Percentiles rank a stretch among this genome's conserved stretches.
Conservation (phyloP, 2,797 vertebrate species). For the Psittacula derbiana region DNA sequence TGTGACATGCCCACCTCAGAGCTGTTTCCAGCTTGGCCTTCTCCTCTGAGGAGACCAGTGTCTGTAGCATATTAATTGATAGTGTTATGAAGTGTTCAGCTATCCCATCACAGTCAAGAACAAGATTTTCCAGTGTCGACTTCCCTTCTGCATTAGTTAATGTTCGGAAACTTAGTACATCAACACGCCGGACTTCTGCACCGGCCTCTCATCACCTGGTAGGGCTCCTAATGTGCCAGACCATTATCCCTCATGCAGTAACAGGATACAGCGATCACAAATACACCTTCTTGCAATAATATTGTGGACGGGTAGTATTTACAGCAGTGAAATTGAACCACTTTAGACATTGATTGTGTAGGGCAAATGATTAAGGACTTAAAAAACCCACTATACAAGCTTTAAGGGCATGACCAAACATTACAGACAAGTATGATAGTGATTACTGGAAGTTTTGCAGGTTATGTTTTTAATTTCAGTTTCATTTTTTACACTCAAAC, state of each 20-base stretch:
- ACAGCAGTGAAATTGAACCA: background rate
- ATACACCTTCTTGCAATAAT: background rate
- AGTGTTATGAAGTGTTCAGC: background rate
- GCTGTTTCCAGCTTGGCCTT: background rate
- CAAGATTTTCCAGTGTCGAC: conserved; percentile 7
- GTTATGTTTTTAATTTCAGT: background rate
- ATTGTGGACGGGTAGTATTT: fast-evolving
- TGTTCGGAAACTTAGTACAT: background rate
- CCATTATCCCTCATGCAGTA: background rate
- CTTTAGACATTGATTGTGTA: background rate
- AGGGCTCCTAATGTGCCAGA: background rate
- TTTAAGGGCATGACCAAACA: background rate
- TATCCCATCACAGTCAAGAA: background rate
- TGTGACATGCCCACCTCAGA: background rate
- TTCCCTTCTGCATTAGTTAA: background rate
- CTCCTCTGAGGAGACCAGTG: background rate
- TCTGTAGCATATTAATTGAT: background rate
- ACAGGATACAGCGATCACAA: background rate
- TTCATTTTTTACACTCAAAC: background rate
- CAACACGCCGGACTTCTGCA: fast-evolving
- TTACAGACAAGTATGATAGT: background rate
- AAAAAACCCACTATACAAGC: fast-evolving
- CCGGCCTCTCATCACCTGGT: background rate
- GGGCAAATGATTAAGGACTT: background rate
- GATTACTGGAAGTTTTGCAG: background rate